Evolutionary conservation across 2,113 vertebrate genomes (phyloP).

Genomic region (Phyllostomus hastatus): DNA sequence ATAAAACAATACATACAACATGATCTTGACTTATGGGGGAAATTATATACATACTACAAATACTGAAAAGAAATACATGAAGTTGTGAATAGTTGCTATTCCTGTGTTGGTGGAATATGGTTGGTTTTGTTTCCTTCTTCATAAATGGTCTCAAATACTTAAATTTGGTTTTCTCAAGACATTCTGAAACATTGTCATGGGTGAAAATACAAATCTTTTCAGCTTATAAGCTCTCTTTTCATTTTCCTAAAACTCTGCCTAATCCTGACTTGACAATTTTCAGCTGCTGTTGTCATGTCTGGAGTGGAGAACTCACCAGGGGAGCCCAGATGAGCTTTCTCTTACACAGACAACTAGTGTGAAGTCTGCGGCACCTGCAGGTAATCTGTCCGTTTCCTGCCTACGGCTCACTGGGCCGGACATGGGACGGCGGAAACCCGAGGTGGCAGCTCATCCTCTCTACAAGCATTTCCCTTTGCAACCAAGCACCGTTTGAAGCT

Average conservation of each 20-base stretch:
- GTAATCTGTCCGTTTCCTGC: background rate
- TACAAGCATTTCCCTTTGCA: background rate
- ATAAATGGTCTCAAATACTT: background rate
- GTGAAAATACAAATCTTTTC: slow-evolving; percentile 14
- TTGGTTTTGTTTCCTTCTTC: slow-evolving; percentile 38
- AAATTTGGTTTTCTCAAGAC: background rate
- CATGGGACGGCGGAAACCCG: background rate
- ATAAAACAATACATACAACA: background rate
- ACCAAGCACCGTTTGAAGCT: background rate
- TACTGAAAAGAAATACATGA: background rate
- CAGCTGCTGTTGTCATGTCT: background rate
- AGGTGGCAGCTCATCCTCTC: background rate
- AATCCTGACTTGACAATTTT: slow-evolving; percentile 10
- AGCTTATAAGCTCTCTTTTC: background rate
- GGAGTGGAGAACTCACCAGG: background rate
- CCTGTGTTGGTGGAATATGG: background rate
- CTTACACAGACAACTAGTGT: background rate
- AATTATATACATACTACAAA: background rate
- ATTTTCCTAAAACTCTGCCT: background rate
- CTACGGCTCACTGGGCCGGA: background rate
- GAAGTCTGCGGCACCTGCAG: background rate
- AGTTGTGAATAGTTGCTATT: background rate
- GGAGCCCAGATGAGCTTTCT: background rate
- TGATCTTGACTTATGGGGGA: background rate
- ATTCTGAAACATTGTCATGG: background rate